Evolutionary conservation across 2,113 vertebrate genomes (phyloP).

Genomic region (Oreamnos americanus): DNA sequence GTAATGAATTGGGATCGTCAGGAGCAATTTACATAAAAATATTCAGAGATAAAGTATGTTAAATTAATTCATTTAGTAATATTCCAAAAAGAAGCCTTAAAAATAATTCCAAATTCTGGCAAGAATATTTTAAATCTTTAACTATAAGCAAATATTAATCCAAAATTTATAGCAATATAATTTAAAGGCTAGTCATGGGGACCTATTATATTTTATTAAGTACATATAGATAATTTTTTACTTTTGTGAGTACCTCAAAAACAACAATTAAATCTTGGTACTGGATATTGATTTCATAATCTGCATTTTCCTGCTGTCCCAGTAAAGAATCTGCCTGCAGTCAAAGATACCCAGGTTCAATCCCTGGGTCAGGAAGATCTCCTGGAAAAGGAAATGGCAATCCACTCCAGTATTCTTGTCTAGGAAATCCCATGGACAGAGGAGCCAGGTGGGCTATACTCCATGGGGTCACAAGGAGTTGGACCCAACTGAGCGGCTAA

Average conservation of each 20-base stretch:
- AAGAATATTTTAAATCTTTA: slow-evolving; percentile 18
- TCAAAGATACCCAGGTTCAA: background rate
- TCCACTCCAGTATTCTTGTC: background rate
- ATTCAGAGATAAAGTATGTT: background rate
- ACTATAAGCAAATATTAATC: background rate
- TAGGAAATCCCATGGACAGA: background rate
- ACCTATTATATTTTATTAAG: background rate
- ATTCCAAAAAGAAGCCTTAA: slow-evolving; percentile 19
- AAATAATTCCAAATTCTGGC: slow-evolving; percentile 3
- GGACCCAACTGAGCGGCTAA: background rate
- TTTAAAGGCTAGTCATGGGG: background rate
- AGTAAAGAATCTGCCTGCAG: background rate
- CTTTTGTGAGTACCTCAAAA: background rate
- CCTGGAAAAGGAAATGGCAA: background rate
- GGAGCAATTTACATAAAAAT: background rate
- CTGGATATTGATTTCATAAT: background rate
- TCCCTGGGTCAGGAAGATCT: background rate
- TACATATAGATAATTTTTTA: background rate
- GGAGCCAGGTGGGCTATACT: background rate
- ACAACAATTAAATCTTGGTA: background rate
- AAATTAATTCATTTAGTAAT: slow-evolving; percentile 19
- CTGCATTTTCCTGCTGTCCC: background rate
- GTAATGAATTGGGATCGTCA: background rate
- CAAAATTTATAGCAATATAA: slow-evolving; percentile 40
- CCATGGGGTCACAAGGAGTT: background rate